Percentiles rank a stretch among this genome's conserved stretches.
These are phyloP conservation scores for Trichogramma dendrolimi DNA, from an alignment of 2,888 invertebrate genomes.

Conservation along the genomic window DNA sequence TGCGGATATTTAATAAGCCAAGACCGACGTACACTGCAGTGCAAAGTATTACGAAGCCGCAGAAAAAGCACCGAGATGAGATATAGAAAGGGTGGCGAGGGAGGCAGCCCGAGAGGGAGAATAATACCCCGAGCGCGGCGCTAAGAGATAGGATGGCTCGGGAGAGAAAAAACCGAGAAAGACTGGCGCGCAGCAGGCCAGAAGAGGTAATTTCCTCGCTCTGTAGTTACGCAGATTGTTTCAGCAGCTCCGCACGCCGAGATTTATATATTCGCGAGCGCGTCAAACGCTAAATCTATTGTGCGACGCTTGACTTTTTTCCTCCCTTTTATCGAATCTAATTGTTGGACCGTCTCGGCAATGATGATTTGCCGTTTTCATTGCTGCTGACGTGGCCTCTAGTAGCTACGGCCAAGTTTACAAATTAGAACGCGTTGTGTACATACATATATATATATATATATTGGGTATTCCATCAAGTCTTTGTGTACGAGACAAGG, in stretches of 20 bases:
- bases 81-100: not conserved
- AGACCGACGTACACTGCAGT: constrained; percentile 19
- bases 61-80: not conserved
- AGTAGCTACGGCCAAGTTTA: too few species aligned
- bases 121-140: not conserved
- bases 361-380: too few species aligned
- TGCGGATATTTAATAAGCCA: constrained; percentile 32
- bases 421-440: too few species aligned
- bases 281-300: too few species aligned
- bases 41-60: not conserved
- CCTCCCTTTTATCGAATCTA: too few species aligned
- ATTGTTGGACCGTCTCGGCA: too few species aligned
- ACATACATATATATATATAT: too few species aligned
- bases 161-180: not conserved
- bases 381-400: too few species aligned
- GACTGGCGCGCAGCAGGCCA: not conserved
- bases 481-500: too few species aligned
- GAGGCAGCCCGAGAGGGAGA: not conserved
- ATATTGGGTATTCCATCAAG: too few species aligned
- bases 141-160: not conserved
- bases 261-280: constrained; percentile 6
- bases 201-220: constrained; percentile 3
- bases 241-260: not conserved
- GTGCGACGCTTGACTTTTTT: too few species aligned
- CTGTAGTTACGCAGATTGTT: constrained; percentile 3